Conservation (phyloP, 2,888 invertebrate species). For the Eupithecia inturbata region DNA sequence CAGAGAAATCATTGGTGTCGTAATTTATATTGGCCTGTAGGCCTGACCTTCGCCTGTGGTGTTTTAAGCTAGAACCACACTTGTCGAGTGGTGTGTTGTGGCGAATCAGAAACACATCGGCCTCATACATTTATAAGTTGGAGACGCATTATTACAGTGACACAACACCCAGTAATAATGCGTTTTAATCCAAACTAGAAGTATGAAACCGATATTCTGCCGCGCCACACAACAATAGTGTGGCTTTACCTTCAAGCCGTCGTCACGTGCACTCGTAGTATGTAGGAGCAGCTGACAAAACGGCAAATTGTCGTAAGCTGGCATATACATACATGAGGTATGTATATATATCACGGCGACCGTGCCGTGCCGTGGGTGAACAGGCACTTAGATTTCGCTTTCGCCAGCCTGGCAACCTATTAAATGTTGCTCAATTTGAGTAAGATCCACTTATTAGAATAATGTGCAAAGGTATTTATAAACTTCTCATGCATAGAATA, state of each 20-base stretch:
- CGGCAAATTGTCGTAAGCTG: not conserved
- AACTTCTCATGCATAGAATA: not conserved
- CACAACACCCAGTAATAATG: not conserved
- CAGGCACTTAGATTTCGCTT: not conserved
- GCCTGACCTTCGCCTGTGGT: not conserved
- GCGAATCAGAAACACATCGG: not conserved
- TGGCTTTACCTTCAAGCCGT: not conserved
- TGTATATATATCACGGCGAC: not conserved
- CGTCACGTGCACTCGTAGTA: not conserved
- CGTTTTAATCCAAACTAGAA: not conserved
- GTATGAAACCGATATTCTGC: not conserved
- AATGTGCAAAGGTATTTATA: not conserved
- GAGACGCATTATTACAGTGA: not conserved
- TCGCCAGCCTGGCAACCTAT: not conserved
- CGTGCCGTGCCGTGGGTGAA: not conserved
- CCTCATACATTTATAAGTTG: not conserved
- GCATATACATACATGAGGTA: not conserved
- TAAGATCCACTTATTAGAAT: constrained; percentile 1
- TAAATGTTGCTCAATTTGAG: constrained; percentile 5
- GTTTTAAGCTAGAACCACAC: not conserved
- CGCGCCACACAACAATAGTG: not conserved
- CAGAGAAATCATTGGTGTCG: not conserved
- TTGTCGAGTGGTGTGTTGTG: not conserved
- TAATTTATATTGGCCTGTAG: not conserved
- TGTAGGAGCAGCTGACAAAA: not conserved